Conservation (phyloP, 2,113 vertebrate genomes). For the Mormoops blainvillei region DNA sequence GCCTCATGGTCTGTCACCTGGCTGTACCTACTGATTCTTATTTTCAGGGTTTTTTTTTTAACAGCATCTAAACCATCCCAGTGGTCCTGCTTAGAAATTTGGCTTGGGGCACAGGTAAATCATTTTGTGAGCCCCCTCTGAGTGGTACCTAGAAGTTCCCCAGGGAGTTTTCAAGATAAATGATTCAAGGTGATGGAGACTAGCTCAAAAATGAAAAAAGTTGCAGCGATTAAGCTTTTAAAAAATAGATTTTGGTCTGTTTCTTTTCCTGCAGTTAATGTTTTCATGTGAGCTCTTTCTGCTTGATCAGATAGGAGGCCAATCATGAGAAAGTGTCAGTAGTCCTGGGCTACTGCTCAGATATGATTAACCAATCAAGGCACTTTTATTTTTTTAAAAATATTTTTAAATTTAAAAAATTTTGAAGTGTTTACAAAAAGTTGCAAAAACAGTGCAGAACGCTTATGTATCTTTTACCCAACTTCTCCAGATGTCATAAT, state of each 20-base stretch:
- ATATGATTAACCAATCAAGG: neutral
- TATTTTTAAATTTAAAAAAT: neutral
- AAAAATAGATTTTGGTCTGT: neutral
- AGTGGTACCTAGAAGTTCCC: neutral
- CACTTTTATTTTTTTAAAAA: neutral
- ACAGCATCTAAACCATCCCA: neutral
- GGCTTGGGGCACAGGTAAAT: neutral
- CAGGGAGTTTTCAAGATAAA: slow-evolving; percentile 23
- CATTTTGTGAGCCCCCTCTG: neutral
- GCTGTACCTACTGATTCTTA: neutral
- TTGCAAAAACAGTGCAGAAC: neutral
- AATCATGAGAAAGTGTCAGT: neutral
- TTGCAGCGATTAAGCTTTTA: neutral
- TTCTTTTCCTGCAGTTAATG: neutral
- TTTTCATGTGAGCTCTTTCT: neutral
- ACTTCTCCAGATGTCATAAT: neutral
- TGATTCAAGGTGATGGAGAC: neutral
- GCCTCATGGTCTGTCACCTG: neutral
- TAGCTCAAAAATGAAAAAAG: neutral
- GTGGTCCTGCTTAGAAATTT: neutral
- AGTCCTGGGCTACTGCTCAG: neutral
- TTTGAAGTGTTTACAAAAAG: neutral
- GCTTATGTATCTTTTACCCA: neutral
- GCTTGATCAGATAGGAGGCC: neutral
- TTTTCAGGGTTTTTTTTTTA: neutral